These are phyloP conservation scores for Clarias platycephalus DNA, from an alignment of 2,797 vertebrate species.

Conservation along the genomic window DNA sequence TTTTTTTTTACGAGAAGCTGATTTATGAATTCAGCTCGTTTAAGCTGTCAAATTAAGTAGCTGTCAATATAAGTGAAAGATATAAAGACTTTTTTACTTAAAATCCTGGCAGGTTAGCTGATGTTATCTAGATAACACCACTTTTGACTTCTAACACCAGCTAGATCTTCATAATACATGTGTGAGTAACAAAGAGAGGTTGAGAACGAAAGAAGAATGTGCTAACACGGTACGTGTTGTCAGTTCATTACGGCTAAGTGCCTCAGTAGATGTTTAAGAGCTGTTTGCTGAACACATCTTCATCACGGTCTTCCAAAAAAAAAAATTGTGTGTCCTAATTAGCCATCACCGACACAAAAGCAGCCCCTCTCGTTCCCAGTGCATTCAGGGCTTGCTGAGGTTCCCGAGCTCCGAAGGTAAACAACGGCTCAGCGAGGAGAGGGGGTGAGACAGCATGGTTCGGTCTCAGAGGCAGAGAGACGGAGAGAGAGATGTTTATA, in stretches of 20 bases:
- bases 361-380: background rate
- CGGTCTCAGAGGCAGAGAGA: conserved; percentile 22
- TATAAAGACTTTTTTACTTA: background rate
- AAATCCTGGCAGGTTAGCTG: background rate
- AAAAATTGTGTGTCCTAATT: conserved; percentile 19
- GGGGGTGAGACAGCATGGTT: conserved; percentile 10
- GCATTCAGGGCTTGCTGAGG: conserved; percentile 31
- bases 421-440: conserved; percentile 41
- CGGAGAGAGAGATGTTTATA: conserved; percentile 49
- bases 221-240: background rate
- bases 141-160: background rate
- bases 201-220: background rate
- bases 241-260: background rate
- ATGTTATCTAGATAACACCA: background rate
- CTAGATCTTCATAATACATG: background rate
- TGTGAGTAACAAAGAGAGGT: background rate
- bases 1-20: too few species aligned
- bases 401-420: conserved; percentile 46
- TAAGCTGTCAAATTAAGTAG: background rate
- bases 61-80: background rate
- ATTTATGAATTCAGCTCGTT: too few species aligned
- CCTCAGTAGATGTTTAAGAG: background rate
- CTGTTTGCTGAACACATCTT: background rate
- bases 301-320: background rate
- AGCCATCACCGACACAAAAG: conserved; percentile 21